Evolutionary conservation across 2,888 invertebrate genomes (phyloP).

Genomic region (Pyrochroa serraticornis): DNA sequence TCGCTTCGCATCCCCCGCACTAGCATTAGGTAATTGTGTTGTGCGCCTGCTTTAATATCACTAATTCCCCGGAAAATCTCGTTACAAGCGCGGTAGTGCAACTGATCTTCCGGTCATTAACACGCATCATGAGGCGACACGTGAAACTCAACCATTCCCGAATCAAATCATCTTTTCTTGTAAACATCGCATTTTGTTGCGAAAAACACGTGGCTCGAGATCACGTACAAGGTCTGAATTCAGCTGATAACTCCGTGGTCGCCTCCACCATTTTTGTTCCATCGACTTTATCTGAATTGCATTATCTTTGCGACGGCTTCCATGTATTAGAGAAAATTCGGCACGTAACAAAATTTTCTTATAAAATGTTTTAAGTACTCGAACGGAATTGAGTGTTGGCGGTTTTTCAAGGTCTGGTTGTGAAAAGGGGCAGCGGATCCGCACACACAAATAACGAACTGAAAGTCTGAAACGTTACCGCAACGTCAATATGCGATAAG

Average conservation of each 20-base stretch:
- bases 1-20: background rate
- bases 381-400: no score
- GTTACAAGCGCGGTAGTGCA: background rate
- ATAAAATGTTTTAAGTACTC: no score
- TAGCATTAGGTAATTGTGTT: slow-evolving; percentile 13
- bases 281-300: slow-evolving; percentile 25
- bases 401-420: no score
- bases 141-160: background rate
- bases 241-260: slow-evolving; percentile 26
- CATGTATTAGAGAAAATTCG: slow-evolving; percentile 13
- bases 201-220: slow-evolving; percentile 20
- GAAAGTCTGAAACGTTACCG: no score
- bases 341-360: slow-evolving; percentile 1
- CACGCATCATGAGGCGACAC: background rate
- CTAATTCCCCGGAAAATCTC: slow-evolving; percentile 12
- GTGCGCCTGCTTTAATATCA: slow-evolving; percentile 15
- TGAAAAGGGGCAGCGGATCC: no score
- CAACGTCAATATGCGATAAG: no score
- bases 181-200: slow-evolving; percentile 16
- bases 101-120: background rate
- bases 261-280: slow-evolving; percentile 22
- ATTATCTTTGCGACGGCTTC: slow-evolving; percentile 23
- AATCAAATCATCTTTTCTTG: slow-evolving; percentile 5
- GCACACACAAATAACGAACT: no score
- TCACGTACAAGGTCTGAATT: slow-evolving; percentile 29